Percentiles rank a stretch among this genome's conserved stretches.
These are phyloP conservation scores for Pomacea canaliculata DNA, from an alignment of 2,888 invertebrate genomes.

Conservation along the genomic window DNA sequence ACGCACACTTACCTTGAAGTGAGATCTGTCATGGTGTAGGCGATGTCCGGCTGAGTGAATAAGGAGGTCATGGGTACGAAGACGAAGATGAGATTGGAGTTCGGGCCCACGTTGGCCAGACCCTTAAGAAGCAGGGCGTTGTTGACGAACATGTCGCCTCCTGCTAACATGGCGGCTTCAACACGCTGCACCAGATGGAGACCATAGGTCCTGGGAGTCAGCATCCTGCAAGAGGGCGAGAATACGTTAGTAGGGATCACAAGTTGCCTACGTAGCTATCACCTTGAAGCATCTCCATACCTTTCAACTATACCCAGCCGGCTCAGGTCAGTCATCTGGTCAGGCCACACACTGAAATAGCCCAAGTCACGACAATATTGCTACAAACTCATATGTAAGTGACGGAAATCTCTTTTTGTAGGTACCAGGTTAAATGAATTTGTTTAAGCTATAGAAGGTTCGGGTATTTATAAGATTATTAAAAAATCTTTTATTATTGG, in stretches of 20 bases:
- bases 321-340: too few relatives aligned
- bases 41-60: constrained; percentile 4
- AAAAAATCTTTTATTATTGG: too few relatives aligned
- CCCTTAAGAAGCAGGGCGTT: constrained; percentile 15
- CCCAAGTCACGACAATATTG: too few relatives aligned
- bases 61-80: constrained; percentile 23
- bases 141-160: not conserved
- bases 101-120: not conserved
- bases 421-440: too few relatives aligned
- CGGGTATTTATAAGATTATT: too few relatives aligned
- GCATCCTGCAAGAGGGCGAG: not conserved
- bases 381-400: too few relatives aligned
- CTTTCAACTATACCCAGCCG: too few relatives aligned
- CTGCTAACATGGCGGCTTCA: constrained; percentile 9
- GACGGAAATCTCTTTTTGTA: too few relatives aligned
- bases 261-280: too few relatives aligned
- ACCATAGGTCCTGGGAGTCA: constrained; percentile 9
- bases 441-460: too few relatives aligned
- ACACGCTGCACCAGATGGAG: constrained; percentile 6
- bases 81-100: constrained; percentile 23
- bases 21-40: constrained; percentile 10
- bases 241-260: not conserved
- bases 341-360: too few relatives aligned
- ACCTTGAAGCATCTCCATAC: too few relatives aligned
- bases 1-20: not conserved